Evolutionary conservation across 2,888 invertebrate genomes (phyloP), one percentile per base, ranked within the genome.

Genomic region (Polietes domitor): DNA sequence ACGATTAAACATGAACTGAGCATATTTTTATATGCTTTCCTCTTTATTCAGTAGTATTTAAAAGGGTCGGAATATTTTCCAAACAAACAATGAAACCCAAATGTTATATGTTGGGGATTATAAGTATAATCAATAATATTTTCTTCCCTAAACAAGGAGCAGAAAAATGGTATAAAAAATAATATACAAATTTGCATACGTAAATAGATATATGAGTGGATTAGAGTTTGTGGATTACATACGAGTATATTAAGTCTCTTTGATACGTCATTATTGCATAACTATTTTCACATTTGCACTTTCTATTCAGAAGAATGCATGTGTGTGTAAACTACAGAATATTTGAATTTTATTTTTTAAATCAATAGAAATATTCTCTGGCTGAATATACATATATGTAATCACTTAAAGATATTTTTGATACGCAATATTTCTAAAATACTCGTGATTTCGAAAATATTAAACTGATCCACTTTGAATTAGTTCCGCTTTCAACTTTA

Each of bases 211-310:
- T n/a, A n/a, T 1, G n/a, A 47, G 6, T 37, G 7, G n/a, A n/a
- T n/a, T n/a, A n/a, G n/a, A n/a, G 37, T 37, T 37, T 3, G 37
- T 37, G 37, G 37, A 7, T 10, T 37, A 37, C 37, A 41, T 71
- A 71, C 24, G 41, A 50, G 19, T 50, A 4, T 3, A 50, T 50
- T 53, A 71, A 71, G 53, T 71, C 71, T 71, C 28, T 32, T 53
- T 37, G 32, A 53, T 53, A 71, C 53, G 21, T 19, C 21, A 21
- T 53, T 53, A 53, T 21, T 19, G 21, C 2, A 19, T 19, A 53
- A 19, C 15, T 12, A 53, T 53, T 53, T 53, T 5, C 9, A 24
- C 47, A 53, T 6, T 7, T 9, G 21, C 53, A 53, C 21, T 53
- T 53, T 53, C 4, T 10, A 19, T 53, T 53, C 21, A 50, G 12